These are phyloP conservation scores for Acrocyrtus sp. DNA, from an alignment of 2,888 invertebrate genomes.

Conservation along the genomic window DNA sequence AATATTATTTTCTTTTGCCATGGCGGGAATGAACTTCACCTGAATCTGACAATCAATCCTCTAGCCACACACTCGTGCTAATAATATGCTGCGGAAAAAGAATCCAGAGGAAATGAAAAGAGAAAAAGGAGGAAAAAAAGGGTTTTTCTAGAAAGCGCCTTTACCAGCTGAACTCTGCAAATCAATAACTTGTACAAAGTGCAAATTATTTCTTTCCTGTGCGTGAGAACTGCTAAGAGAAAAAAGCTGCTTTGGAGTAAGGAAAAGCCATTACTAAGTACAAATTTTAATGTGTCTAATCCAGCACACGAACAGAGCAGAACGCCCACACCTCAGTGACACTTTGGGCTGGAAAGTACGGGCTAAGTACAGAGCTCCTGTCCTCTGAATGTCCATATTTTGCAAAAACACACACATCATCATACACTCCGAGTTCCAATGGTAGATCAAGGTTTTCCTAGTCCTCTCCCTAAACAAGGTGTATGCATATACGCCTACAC, in stretches of 20 bases:
- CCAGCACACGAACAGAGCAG: too few relatives aligned
- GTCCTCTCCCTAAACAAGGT: neutral
- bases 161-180: too few relatives aligned
- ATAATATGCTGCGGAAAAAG: neutral
- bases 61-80: neutral
- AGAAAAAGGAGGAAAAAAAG: neutral
- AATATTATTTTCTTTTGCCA: too few relatives aligned
- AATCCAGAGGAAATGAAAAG: neutral
- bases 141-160: too few relatives aligned
- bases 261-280: too few relatives aligned
- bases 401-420: too few relatives aligned
- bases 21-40: neutral
- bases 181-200: too few relatives aligned
- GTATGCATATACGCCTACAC: conserved; percentile 34
- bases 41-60: neutral
- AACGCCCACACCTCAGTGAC: neutral
- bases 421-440: neutral
- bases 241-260: too few relatives aligned
- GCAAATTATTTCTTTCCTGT: too few relatives aligned
- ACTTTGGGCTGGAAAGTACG: neutral
- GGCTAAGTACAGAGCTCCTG: neutral
- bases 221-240: too few relatives aligned
- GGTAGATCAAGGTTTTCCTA: neutral
- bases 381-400: too few relatives aligned
- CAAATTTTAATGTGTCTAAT: too few relatives aligned